Base-by-base conservation (phyloP, 2,797 vertebrate genomes). In the Crypturellus tataupa region DNA sequence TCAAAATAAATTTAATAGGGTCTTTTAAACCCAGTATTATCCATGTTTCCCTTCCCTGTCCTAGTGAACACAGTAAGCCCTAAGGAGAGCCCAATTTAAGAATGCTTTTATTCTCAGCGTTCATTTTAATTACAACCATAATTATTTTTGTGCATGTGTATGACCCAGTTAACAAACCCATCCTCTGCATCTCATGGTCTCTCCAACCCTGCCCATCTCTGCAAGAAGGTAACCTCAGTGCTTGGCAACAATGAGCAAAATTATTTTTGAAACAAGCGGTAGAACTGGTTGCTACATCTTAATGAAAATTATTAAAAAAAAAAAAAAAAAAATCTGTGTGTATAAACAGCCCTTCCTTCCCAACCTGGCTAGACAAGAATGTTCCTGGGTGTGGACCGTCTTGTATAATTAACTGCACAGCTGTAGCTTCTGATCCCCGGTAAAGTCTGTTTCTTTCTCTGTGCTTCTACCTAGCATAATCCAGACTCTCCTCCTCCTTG, bases 341-440 rank as follows among this genome's bases (percentile, higher is more conserved):
- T 93, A 96, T 92, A 95, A 96, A 97, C 96, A 97, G 64, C 85
- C 89, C 92, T 96, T 96, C 96, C 97, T 96, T 93, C 89, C 93
- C 93, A 97, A 97, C 86, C 97, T 95, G 97, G 97, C 96, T 96
- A 95, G 97, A 96, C 96, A 97, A 96, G 98, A 97, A 97, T 94
- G 96, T 96, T 96, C 85, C 94, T 95, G 98, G 98, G 98, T 95
- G 98, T 97, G 98, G 98, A 94, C 96, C 79, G 86, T 87, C 73
- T 97, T 72, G 94, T 94, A 90, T 97, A 97, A 98, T 97, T 96
- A 97, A 94, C 51, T 62, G 73, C 94, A 94, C 93, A 95, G 96
- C 96, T 68, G 96, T 94, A 95, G 95, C 89, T 94, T 72, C 75
- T 95, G 90, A 94, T 91, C 90, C 37, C 94, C 94, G 59, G 89